These are phyloP conservation scores for Myripristis murdjan DNA, from an alignment of 2,797 vertebrate genomes.

Conservation along the genomic window DNA sequence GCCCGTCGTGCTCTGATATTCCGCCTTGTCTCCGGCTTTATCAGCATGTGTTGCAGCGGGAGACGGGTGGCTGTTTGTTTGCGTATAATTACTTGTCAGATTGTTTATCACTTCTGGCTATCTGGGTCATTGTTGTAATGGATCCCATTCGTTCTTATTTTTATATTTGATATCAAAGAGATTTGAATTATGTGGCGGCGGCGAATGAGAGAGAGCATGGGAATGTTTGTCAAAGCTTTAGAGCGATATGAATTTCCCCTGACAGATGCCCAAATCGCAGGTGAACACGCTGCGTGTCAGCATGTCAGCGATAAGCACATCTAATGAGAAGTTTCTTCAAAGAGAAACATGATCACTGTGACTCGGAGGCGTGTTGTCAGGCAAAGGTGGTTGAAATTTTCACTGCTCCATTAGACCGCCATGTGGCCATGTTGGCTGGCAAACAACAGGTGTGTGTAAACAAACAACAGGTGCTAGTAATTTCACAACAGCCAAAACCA, in stretches of 20 bases:
- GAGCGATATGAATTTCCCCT: not conserved
- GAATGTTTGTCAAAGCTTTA: conserved; percentile 8
- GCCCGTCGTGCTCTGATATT: conserved; percentile 36
- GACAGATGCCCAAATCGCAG: not conserved
- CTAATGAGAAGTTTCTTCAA: conserved; percentile 37
- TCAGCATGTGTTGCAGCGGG: conserved; percentile 37
- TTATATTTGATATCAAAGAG: conserved; percentile 29
- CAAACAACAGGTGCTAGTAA: conserved; percentile 41
- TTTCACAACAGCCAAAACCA: conserved; percentile 27
- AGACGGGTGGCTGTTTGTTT: conserved; percentile 54
- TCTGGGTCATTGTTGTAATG: conserved; percentile 59
- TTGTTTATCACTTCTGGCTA: conserved; percentile 58
- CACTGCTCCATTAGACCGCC: not conserved
- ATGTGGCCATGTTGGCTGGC: not conserved
- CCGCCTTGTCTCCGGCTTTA: conserved; percentile 42
- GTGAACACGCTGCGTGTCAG: not conserved
- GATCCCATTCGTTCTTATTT: conserved; percentile 20
- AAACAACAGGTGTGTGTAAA: conserved; percentile 42
- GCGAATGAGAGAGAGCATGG: conserved; percentile 36
- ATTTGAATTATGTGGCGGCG: conserved; percentile 29
- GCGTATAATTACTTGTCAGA: conserved; percentile 45
- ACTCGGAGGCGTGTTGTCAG: not conserved
- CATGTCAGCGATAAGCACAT: conserved; percentile 16
- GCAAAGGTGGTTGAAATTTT: not conserved
- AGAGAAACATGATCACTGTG: not conserved